Conservation (phyloP, 2,113 vertebrate genomes). For the Hyperopisus bebe region DNA sequence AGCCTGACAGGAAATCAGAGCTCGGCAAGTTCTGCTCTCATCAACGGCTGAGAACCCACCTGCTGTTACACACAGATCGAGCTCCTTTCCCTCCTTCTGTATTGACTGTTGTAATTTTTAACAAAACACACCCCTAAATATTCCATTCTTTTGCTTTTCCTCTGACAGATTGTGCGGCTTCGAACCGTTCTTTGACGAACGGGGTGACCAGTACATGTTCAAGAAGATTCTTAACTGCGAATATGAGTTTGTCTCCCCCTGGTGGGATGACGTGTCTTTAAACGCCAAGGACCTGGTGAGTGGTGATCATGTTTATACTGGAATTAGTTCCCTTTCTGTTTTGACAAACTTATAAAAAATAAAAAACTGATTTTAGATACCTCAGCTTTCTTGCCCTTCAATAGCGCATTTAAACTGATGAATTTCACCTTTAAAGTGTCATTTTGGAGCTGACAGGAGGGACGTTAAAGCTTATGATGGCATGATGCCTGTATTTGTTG, state of each 20-base stretch:
- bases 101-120: background rate
- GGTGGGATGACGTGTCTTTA: conserved; percentile 85
- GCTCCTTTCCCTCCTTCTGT: background rate
- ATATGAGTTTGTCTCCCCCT: conserved; percentile 87
- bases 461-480: background rate
- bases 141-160: conserved; percentile 22
- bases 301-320: conserved; percentile 9
- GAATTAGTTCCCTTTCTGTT: background rate
- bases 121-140: background rate
- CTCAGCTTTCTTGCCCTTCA: conserved; percentile 17
- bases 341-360: background rate
- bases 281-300: conserved; percentile 87
- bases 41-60: conserved; percentile 12
- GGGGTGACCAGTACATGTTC: conserved; percentile 84
- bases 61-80: conserved; percentile 10
- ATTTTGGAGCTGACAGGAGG: background rate
- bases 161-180: conserved; percentile 76
- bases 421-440: background rate
- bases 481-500: background rate
- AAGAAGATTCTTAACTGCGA: conserved; percentile 82
- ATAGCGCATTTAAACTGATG: background rate
- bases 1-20: conserved; percentile 18
- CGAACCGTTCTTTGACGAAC: conserved; percentile 82
- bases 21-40: background rate
- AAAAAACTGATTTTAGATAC: background rate